Evolutionary conservation across 2,113 vertebrate genomes (phyloP).

Genomic region (Barnardius zonarius): DNA sequence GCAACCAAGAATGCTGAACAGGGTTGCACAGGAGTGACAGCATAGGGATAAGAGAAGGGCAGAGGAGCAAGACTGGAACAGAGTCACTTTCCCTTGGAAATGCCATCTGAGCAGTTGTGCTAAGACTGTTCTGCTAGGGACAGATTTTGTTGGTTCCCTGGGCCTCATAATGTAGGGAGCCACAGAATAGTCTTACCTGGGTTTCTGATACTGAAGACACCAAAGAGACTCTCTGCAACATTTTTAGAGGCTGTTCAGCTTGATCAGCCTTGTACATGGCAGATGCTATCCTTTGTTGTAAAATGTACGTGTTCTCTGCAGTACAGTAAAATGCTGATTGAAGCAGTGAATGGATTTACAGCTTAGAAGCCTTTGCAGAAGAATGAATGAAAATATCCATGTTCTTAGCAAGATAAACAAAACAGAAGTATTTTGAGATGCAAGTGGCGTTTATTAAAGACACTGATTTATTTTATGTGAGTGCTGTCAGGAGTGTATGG

Average conservation of each 20-base stretch:
- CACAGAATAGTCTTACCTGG: background rate
- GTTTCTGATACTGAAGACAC: background rate
- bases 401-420: background rate
- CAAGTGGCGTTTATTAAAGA: background rate
- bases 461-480: background rate
- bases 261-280: background rate
- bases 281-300: background rate
- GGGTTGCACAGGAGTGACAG: background rate
- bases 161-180: background rate
- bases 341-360: background rate
- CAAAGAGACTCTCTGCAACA: background rate
- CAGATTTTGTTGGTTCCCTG: fast-evolving
- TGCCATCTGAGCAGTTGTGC: fast-evolving
- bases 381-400: background rate
- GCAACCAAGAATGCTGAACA: background rate
- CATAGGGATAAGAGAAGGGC: background rate
- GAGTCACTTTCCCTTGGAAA: background rate
- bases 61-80: background rate
- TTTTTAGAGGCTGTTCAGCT: background rate
- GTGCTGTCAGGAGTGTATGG: background rate
- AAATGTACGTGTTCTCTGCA: fast-evolving
- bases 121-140: fast-evolving
- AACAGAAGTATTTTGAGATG: background rate
- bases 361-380: background rate
- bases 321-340: background rate